Percentiles rank a stretch among this genome's conserved stretches.
Evolutionary conservation across 2,113 vertebrate genomes (phyloP).

Genomic region (Podarcis raffonei): DNA sequence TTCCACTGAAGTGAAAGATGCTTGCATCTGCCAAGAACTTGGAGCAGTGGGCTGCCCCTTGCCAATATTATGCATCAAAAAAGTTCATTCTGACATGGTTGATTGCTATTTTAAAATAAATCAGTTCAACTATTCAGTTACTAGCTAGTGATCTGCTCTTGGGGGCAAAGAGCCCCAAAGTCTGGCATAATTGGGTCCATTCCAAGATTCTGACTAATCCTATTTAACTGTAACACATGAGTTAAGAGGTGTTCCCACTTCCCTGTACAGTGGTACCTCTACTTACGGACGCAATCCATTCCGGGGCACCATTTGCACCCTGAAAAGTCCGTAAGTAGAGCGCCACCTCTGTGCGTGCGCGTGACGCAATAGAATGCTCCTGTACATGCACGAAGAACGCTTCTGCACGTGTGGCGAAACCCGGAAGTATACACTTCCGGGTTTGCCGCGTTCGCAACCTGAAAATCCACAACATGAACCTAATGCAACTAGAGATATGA

Average conservation of each 20-base stretch:
- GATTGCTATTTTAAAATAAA: slow-evolving; percentile 48
- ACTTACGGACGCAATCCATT: no score
- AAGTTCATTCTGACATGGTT: slow-evolving; percentile 14
- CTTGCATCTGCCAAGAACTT: background rate
- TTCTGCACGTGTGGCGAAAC: no score
- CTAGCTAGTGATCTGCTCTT: background rate
- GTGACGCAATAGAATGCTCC: no score
- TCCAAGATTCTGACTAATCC: background rate
- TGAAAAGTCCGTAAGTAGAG: no score
- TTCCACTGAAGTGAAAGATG: background rate
- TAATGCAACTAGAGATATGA: no score
- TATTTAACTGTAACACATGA: background rate
- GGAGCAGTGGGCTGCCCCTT: slow-evolving; percentile 3
- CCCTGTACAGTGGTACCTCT: background rate
- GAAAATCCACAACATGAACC: no score
- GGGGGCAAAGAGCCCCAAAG: background rate
- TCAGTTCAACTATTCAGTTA: background rate
- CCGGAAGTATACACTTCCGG: no score
- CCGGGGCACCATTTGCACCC: no score
- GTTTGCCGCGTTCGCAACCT: no score
- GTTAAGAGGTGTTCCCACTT: background rate
- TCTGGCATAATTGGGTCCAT: background rate
- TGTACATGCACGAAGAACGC: no score
- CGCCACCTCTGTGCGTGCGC: no score
- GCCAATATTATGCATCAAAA: slow-evolving; percentile 33